These are phyloP conservation scores for Anorthoa munda DNA, from an alignment of 2,888 invertebrate genomes.

Conservation along the genomic window DNA sequence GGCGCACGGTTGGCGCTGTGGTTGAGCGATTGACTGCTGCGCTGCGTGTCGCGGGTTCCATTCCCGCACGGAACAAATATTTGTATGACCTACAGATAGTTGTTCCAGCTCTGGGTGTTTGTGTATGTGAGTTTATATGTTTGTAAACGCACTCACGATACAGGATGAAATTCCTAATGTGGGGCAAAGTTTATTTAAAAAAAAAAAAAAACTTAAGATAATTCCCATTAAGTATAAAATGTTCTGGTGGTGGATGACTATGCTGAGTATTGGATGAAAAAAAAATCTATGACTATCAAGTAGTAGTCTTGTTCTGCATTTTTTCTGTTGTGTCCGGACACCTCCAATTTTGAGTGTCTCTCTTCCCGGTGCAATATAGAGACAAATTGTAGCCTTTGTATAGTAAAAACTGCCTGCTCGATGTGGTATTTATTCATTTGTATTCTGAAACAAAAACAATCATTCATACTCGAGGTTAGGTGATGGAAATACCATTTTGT, in stretches of 20 bases:
- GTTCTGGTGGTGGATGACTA: slow-evolving; percentile 35
- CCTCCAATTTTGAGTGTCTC: slow-evolving; percentile 28
- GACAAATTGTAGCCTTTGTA: slow-evolving; percentile 27
- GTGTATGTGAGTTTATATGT: no score
- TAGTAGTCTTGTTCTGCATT: slow-evolving; percentile 34
- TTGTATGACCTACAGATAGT: no score
- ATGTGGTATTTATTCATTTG: background rate
- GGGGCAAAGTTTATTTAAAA: no score
- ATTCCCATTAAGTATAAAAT: slow-evolving; percentile 31
- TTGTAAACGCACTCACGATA: no score
- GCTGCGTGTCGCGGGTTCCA: no score
- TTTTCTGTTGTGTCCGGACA: slow-evolving; percentile 37
- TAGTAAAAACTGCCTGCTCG: slow-evolving; percentile 21
- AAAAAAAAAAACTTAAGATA: slow-evolving; percentile 38
- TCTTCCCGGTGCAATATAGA: background rate
- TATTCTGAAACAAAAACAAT: slow-evolving; percentile 30
- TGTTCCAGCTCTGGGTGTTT: no score
- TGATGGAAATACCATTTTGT: background rate
- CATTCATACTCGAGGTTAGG: background rate
- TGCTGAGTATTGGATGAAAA: slow-evolving; percentile 6
- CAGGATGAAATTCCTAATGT: no score
- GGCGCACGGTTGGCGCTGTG: no score
- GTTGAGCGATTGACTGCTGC: no score
- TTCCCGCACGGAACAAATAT: no score
- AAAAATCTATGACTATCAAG: slow-evolving; percentile 11